Percentiles rank a stretch among this genome's conserved stretches.
phyloP scores from a whole-genome alignment of 2,113 vertebrate species.

The Riparia riparia region DNA sequence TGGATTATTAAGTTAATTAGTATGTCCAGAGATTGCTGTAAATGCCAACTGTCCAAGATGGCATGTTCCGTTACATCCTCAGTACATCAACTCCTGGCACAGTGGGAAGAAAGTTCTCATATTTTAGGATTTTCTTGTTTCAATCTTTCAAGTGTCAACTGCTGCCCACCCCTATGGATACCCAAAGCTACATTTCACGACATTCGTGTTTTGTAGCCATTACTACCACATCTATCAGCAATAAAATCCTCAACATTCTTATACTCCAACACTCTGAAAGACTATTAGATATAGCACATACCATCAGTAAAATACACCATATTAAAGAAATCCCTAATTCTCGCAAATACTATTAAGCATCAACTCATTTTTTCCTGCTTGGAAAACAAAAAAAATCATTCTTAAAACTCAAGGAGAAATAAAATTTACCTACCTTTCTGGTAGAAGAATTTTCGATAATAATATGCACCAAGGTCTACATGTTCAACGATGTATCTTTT shows the following conservation, averaged over 20 bases:
- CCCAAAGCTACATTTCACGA: not conserved
- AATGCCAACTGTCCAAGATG: not conserved
- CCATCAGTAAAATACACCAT: not conserved
- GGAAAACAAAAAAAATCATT: not conserved
- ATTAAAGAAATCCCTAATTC: not conserved
- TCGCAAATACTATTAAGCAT: not conserved
- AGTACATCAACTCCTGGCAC: not conserved
- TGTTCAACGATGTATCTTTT: constrained; percentile 95
- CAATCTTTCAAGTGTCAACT: not conserved
- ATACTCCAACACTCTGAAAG: not conserved
- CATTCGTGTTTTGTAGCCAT: not conserved
- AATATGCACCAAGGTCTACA: constrained; percentile 92
- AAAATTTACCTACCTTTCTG: constrained; percentile 85
- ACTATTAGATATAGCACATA: not conserved
- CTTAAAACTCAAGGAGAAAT: not conserved
- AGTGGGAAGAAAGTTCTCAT: not conserved
- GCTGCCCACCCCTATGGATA: not conserved
- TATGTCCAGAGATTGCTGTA: not conserved
- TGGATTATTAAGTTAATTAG: not conserved
- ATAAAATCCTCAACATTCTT: not conserved
- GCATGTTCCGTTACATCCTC: not conserved
- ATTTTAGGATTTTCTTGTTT: not conserved
- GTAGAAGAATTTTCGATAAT: constrained; percentile 93
- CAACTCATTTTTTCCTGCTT: not conserved
- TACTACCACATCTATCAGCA: not conserved